phyloP scores from a whole-genome alignment of 2,888 invertebrate species.

The Oligia latruncula region DNA sequence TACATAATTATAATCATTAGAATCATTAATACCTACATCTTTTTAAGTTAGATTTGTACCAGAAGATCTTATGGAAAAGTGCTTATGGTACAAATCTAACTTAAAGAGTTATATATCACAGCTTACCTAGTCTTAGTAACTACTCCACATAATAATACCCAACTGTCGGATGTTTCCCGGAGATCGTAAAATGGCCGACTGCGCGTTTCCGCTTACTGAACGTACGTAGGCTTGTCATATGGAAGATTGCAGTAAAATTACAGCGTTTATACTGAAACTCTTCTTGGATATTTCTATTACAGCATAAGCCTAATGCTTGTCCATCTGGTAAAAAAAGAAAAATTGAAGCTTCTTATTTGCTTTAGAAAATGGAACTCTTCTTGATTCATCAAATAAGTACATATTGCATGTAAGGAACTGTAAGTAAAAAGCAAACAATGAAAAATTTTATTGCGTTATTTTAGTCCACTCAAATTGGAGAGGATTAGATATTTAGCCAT shows the following conservation, averaged over 20 bases:
- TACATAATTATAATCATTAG: too few species aligned
- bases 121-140: background rate
- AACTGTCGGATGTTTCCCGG: constrained; percentile 22
- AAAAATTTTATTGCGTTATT: background rate
- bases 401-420: background rate
- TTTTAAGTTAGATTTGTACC: too few species aligned
- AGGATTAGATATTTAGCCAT: too few species aligned
- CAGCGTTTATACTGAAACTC: constrained; percentile 13
- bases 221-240: background rate
- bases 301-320: background rate
- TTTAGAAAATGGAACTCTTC: background rate
- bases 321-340: background rate
- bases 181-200: constrained; percentile 51
- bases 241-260: constrained; percentile 38
- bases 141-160: constrained; percentile 18
- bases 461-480: background rate
- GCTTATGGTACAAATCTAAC: too few species aligned
- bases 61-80: too few species aligned
- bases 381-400: too few species aligned
- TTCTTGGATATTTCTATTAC: background rate
- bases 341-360: background rate
- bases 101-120: too few species aligned
- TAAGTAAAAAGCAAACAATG: background rate
- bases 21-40: too few species aligned
- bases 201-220: constrained; percentile 40